phyloP scores from a whole-genome alignment of 2,888 invertebrate genomes.

The Scaptomyza caliginosa region DNA sequence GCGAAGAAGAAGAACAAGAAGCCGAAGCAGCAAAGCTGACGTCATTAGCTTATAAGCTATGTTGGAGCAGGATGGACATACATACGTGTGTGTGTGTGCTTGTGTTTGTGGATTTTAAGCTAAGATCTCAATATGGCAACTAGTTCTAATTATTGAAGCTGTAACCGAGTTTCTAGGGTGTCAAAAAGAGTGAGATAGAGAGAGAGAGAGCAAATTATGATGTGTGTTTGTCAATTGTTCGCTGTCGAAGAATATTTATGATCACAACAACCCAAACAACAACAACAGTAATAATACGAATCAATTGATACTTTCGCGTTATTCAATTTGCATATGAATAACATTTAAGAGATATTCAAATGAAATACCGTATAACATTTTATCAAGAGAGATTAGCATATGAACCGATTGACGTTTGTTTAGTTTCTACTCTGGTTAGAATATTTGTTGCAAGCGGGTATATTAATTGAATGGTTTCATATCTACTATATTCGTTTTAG shows the following conservation, averaged over 20 bases:
- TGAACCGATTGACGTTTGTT: conserved; percentile 19
- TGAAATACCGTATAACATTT: conserved; percentile 44
- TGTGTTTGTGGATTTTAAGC: conserved; percentile 29
- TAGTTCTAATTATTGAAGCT: conserved; percentile 48
- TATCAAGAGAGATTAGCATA: conserved; percentile 35
- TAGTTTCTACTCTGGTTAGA: conserved; percentile 6
- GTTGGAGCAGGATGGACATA: conserved; percentile 1
- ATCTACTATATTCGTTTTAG: not conserved
- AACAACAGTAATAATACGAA: conserved; percentile 13
- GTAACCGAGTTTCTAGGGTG: conserved; percentile 4
- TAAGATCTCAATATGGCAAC: conserved; percentile 45
- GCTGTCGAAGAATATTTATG: conserved; percentile 29
- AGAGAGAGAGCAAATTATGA: not conserved
- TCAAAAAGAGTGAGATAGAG: not conserved
- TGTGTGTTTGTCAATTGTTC: too few species aligned
- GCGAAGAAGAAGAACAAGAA: conserved; percentile 5
- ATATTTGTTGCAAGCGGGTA: not conserved
- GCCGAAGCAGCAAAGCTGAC: conserved; percentile 32
- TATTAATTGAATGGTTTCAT: too few species aligned
- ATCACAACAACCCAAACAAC: conserved; percentile 14
- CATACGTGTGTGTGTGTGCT: too few species aligned
- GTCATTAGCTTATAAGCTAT: conserved; percentile 28
- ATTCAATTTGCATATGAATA: conserved; percentile 64
- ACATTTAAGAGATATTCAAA: conserved; percentile 30
- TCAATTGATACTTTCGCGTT: conserved; percentile 68